These are phyloP conservation scores for Mirza zaza DNA, from an alignment of 2,113 vertebrate genomes.

Conservation along the genomic window DNA sequence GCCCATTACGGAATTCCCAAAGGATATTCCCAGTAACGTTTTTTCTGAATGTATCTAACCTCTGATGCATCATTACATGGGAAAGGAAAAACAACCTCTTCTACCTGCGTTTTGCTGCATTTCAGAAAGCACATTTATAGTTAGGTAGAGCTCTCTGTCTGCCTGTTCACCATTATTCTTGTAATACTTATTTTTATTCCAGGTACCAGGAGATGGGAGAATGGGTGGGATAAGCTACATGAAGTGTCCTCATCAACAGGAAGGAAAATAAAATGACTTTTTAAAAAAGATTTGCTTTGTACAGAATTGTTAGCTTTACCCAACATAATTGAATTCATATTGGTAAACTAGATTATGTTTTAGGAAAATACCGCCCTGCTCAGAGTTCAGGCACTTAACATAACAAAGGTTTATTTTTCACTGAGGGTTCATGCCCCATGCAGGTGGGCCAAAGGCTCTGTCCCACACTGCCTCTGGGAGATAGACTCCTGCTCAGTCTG, in stretches of 20 bases:
- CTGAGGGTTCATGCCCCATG: not conserved
- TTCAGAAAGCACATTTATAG: not conserved
- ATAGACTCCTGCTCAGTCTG: not conserved
- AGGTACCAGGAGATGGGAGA: not conserved
- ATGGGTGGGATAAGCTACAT: not conserved
- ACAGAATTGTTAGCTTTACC: not conserved
- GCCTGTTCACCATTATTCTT: not conserved
- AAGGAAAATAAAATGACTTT: slow-evolving; percentile 30
- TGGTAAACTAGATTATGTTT: not conserved
- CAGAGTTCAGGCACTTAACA: not conserved
- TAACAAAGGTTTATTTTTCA: not conserved
- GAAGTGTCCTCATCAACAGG: not conserved
- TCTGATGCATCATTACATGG: slow-evolving; percentile 64
- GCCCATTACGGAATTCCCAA: slow-evolving; percentile 68
- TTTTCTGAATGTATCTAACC: slow-evolving; percentile 58
- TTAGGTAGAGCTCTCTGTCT: not conserved
- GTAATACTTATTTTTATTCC: not conserved
- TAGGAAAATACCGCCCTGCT: not conserved
- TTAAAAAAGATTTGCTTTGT: not conserved
- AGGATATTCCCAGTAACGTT: slow-evolving; percentile 44
- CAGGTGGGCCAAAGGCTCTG: not conserved
- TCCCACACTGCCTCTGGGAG: not conserved
- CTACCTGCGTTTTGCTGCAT: not conserved
- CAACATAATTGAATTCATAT: not conserved
- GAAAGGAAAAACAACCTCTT: slow-evolving; percentile 47